Evolutionary conservation across 2,888 invertebrate species (phyloP).

Genomic region (Cephus nigrinus): DNA sequence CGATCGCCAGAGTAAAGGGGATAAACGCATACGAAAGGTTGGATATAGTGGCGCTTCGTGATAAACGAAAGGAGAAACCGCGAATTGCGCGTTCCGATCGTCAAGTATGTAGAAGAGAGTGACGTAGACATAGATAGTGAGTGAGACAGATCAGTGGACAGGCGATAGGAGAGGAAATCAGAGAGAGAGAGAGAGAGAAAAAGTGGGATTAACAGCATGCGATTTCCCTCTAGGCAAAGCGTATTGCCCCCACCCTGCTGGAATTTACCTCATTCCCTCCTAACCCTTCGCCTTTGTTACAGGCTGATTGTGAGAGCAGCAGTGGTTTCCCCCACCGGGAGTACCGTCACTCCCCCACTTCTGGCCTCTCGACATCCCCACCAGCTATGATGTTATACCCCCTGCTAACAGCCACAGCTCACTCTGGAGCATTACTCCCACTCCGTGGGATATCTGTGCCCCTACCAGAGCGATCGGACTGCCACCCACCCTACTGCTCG

Average conservation of each 20-base stretch:
- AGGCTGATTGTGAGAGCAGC: not conserved
- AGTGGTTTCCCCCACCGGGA: not conserved
- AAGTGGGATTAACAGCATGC: not conserved
- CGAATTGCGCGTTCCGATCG: not conserved
- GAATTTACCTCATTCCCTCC: not conserved
- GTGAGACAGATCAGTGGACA: not conserved
- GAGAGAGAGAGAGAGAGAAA: not conserved
- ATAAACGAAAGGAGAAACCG: not conserved
- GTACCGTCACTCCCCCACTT: not conserved
- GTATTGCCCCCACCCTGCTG: not conserved
- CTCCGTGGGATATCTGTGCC: not conserved
- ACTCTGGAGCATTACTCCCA: not conserved
- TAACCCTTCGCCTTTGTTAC: not conserved
- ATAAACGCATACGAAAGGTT: not conserved
- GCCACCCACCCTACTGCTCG: slow-evolving; percentile 24
- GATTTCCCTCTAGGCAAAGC: slow-evolving; percentile 8
- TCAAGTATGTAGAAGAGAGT: not conserved
- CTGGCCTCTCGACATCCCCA: not conserved
- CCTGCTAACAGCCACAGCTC: not conserved
- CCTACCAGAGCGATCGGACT: slow-evolving; percentile 27
- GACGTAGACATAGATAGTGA: not conserved
- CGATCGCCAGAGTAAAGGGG: not conserved
- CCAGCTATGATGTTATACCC: not conserved
- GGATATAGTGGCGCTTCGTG: not conserved
- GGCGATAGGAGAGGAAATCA: slow-evolving; percentile 2